These are phyloP conservation scores for Eledone cirrhosa DNA, from an alignment of 2,888 invertebrate genomes.

Conservation along the genomic window DNA sequence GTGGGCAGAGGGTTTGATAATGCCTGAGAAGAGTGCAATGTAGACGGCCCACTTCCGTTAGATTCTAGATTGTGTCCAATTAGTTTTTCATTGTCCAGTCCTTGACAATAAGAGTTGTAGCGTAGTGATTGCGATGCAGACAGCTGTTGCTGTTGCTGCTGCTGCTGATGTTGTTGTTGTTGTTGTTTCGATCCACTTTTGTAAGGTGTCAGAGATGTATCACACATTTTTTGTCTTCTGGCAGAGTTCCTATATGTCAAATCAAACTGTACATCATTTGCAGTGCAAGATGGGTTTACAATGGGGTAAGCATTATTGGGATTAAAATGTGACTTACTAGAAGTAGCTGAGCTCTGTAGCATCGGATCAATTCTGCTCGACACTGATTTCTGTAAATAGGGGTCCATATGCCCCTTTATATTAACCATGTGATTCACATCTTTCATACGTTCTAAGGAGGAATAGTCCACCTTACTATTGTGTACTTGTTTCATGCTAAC, in stretches of 20 bases:
- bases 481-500: conserved; percentile 1
- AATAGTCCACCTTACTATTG: conserved; percentile 10
- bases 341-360: conserved; percentile 2
- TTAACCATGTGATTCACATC: not conserved
- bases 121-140: conserved; percentile 10
- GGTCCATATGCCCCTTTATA: not conserved
- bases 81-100: conserved; percentile 8
- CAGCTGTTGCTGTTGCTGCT: too few relatives aligned
- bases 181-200: not conserved
- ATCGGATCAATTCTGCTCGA: conserved; percentile 1
- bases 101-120: conserved; percentile 5
- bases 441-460: not conserved
- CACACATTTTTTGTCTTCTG: not conserved
- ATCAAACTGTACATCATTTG: conserved; percentile 1
- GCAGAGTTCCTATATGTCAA: not conserved
- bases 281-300: not conserved
- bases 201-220: not conserved
- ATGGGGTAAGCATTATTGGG: conserved; percentile 6
- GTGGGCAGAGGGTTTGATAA: not conserved
- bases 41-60: conserved; percentile 20
- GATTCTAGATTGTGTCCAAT: not conserved
- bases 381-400: conserved; percentile 10
- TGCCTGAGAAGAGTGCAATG: not conserved
- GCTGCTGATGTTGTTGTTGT: too few relatives aligned
- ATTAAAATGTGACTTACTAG: conserved; percentile 21